Base-by-base conservation (phyloP, 2,113 vertebrate genomes). In the Hippocampus guttulatus region DNA sequence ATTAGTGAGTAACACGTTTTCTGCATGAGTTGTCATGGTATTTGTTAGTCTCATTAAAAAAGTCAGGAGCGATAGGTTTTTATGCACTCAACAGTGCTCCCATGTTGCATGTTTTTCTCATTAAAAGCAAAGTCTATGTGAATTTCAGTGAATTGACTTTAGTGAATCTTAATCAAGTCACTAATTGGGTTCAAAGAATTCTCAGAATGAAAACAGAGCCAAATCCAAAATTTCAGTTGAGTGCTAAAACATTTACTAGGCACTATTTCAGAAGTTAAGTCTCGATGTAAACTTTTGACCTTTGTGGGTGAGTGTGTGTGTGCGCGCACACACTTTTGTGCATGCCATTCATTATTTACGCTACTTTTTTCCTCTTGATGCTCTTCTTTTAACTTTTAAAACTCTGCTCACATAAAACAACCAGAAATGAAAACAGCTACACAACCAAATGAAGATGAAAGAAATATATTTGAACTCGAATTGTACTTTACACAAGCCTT, bases 391-490 rank as follows among this genome's bases (percentile, higher is more conserved):
- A 43, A 6, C 25, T 33, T 11, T 15, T 54, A 64, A 18, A 7
- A 38, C 52, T 51, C 15, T 5, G 15, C 3, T 14, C 15, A 57
- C 2, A 10, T 12, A 52, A 54, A 54, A 23, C 15, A n/a, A 8
- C 25, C 11, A 38, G 3, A 62, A 5, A 68, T 23, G 5, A 21
- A 74, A 81, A 75, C 81, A 25, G 66, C 30, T 30, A 52, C 30
- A 71, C 70, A 41, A 71, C 25, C 51, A 70, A 57, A 64, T 69
- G 45, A 75, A 52, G 20, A 69, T 69, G 64, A 71, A 52, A 81
- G 67, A 71, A 61, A 20, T 18, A 66, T 27, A 21, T 68, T 72
- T 79, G 33, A 73, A 80, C 61, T 69, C 69, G 21, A 61, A 71
- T 38, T 70, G 55, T 58, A 67, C 55, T 62, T 30, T 62, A 38